phyloP scores from a whole-genome alignment of 2,797 vertebrate species.

The Linurgus olivaceus region DNA sequence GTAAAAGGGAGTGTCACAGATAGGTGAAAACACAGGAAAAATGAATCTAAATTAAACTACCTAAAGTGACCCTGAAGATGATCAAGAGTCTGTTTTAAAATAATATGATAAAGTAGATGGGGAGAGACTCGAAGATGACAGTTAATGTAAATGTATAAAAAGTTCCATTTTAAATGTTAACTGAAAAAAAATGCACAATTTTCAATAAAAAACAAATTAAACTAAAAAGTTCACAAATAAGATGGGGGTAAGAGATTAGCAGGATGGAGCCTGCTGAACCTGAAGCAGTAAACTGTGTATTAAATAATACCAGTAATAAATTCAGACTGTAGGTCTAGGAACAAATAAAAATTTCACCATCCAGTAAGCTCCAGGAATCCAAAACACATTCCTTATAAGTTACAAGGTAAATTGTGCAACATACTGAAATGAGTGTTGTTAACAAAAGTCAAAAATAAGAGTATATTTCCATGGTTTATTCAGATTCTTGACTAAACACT shows the following conservation, averaged over 20 bases:
- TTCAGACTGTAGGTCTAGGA: neutral
- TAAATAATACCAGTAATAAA: neutral
- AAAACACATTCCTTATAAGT: neutral
- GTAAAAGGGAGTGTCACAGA: neutral
- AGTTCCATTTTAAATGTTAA: neutral
- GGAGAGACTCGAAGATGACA: neutral
- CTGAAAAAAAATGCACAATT: neutral
- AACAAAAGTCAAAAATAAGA: neutral
- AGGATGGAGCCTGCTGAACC: neutral
- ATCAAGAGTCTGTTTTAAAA: neutral
- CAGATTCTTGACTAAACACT: neutral
- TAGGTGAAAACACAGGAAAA: neutral
- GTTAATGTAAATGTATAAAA: neutral
- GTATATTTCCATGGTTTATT: neutral
- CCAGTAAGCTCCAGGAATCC: neutral
- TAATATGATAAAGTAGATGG: neutral
- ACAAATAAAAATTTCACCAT: neutral
- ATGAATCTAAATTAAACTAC: neutral
- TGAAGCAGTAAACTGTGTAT: neutral
- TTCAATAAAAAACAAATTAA: neutral
- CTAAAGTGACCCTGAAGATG: neutral
- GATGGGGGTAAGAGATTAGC: neutral
- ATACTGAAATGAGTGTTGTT: neutral
- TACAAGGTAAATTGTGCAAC: neutral
- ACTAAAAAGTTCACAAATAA: neutral